Conservation (phyloP, 2,888 invertebrate genomes). For the Tiliacea aurago region DNA sequence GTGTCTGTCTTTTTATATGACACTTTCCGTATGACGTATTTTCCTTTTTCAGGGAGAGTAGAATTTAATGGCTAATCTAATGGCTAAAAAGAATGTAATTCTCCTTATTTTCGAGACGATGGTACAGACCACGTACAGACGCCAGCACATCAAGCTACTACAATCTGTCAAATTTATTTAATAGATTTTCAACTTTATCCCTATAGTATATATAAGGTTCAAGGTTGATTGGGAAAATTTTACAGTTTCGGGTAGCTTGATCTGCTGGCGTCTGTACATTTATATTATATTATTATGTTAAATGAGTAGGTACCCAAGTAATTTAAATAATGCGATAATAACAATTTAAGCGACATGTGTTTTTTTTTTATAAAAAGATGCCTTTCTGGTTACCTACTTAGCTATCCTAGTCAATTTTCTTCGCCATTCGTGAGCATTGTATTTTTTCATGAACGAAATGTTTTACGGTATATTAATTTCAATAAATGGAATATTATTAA, state of each 20-base stretch:
- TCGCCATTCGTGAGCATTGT: neutral
- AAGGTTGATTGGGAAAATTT: no score
- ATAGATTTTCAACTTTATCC: no score
- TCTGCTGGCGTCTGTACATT: no score
- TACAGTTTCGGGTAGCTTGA: no score
- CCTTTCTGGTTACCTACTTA: no score
- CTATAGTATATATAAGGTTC: no score
- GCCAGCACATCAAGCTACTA: no score
- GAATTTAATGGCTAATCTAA: neutral
- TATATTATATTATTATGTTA: neutral
- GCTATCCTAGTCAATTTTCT: neutral
- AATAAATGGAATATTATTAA: constrained; percentile 28
- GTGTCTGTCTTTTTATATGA: constrained; percentile 7
- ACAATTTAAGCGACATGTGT: neutral
- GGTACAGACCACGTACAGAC: no score
- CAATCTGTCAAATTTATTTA: no score
- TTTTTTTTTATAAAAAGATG: no score
- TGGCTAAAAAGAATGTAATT: neutral
- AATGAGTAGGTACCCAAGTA: neutral
- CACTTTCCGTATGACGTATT: neutral
- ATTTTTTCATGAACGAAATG: neutral
- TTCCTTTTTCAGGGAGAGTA: constrained; percentile 17
- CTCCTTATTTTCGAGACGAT: neutral
- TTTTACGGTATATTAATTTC: constrained; percentile 36
- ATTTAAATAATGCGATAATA: neutral